Evolutionary conservation across 64 coral and sea anemone species (phyloP), one percentile per base, ranked within the genome.

Genomic region (Hydrozoanthus tunicans): DNA sequence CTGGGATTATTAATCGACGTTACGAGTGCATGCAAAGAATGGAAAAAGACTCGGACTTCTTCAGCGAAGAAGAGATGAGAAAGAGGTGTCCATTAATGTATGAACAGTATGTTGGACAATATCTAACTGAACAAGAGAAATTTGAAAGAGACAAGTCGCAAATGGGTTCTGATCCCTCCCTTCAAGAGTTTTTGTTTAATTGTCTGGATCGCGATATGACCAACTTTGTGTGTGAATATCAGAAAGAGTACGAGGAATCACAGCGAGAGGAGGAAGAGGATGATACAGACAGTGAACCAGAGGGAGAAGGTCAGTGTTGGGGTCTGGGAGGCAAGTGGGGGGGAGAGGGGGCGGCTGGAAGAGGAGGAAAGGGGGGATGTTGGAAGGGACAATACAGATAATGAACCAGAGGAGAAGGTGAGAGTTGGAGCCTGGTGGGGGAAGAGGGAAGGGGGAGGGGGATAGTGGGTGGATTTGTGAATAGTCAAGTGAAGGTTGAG

Each of bases 51-150:
- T 88, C 86, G 8, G 83, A 93, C 91, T 98, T 89, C 54, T 98
- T 98, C 51, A 93, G 77, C 15, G 94, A 93, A 12, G 89, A 85
- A n/a, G 84, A 95, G 51, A 95, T 98, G 94, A 59, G 91, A 85
- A 89, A 93, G 72, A 89, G 96, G 20, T 89, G 91, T 57, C 96
- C 96, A 5, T 83, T 93, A 12, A 78, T 98, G 15, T 98, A 98
- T 17, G 96, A 95, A 59, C 81, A 95, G 26, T 98, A 95, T 79
- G 82, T 98, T 52, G 96, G 96, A 13, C 96, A 98, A 54, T 98
- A 95, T 68, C 69, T 98, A 7, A 98, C 89, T 11, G 94, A 93
- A 15, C 82, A 95, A 17, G 94, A 95, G 51, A 95, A 92, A 77
- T 79, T 98, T 69, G 82, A 90, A 5, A 81, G 91, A 78, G 96